Evolutionary conservation across 2,113 vertebrate species (phyloP).

Genomic region (Cryptotis parvus): DNA sequence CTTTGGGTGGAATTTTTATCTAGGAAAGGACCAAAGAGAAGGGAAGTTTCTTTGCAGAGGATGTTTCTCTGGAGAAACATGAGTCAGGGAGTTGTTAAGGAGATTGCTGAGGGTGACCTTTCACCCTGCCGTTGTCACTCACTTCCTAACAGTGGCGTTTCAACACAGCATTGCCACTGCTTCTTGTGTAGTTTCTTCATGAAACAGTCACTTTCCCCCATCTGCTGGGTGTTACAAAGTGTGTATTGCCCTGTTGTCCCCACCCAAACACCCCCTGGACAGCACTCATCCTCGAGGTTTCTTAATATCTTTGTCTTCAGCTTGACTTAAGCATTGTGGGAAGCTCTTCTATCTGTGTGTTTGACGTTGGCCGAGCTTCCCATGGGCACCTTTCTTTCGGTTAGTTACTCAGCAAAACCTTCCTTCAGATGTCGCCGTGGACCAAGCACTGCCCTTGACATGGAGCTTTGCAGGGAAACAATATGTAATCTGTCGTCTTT

Average conservation of each 20-base stretch:
- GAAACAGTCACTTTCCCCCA: neutral
- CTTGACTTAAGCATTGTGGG: slow-evolving; percentile 1
- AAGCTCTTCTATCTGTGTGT: neutral
- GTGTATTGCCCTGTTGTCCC: neutral
- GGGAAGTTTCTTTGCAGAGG: slow-evolving; percentile 48
- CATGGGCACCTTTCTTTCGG: neutral
- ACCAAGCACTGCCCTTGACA: neutral
- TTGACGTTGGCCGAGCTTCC: neutral
- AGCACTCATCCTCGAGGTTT: neutral
- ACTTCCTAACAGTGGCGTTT: slow-evolving; percentile 38
- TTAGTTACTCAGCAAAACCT: neutral
- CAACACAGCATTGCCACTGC: slow-evolving; percentile 50
- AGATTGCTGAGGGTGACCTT: slow-evolving; percentile 73
- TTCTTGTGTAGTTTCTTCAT: neutral
- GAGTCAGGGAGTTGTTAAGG: slow-evolving; percentile 65
- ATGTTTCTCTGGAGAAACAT: slow-evolving; percentile 56
- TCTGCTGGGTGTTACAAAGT: neutral
- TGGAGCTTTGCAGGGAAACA: neutral
- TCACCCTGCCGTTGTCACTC: slow-evolving; percentile 63
- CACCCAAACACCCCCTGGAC: neutral
- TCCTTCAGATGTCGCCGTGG: neutral
- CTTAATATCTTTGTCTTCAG: neutral
- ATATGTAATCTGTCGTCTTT: neutral
- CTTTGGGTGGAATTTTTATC: slow-evolving; percentile 41
- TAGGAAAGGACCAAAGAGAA: slow-evolving; percentile 59